A percentile compares a stretch with the other conserved stretches of the same genome.
These are phyloP conservation scores for Cylas formicarius DNA, from an alignment of 1,140 invertebrate species.

Conservation along the genomic window DNA sequence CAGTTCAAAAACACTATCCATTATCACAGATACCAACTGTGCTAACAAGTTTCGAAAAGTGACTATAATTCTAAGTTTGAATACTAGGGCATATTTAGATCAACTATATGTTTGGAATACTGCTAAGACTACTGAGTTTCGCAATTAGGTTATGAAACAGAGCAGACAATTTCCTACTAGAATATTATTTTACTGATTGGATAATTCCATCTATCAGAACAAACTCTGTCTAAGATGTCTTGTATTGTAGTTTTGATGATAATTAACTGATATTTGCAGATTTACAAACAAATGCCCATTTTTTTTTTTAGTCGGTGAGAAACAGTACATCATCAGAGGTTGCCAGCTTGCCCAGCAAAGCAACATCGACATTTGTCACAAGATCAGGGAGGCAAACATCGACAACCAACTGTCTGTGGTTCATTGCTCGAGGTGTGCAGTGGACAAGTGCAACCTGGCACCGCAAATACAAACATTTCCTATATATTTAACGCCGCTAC, in stretches of 20 bases:
- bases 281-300: too few relatives aligned
- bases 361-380: slow-evolving; percentile 27
- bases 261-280: neutral
- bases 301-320: slow-evolving; percentile 28
- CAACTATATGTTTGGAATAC: too few relatives aligned
- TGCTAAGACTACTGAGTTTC: too few relatives aligned
- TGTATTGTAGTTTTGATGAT: neutral
- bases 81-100: too few relatives aligned
- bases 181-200: too few relatives aligned
- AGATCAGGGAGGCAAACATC: slow-evolving; percentile 19
- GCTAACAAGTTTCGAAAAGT: too few relatives aligned
- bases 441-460: slow-evolving; percentile 24
- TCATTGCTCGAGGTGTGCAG: slow-evolving; percentile 26
- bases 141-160: too few relatives aligned
- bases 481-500: too few relatives aligned
- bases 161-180: neutral
- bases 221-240: neutral
- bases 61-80: too few relatives aligned
- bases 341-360: slow-evolving; percentile 27
- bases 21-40: too few relatives aligned
- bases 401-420: slow-evolving; percentile 15
- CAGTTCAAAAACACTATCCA: too few relatives aligned
- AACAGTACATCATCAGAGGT: slow-evolving; percentile 23
- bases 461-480: too few relatives aligned
- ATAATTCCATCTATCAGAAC: neutral